Conservation (phyloP, 2,113 vertebrate genomes). For the Prinia subflava region DNA sequence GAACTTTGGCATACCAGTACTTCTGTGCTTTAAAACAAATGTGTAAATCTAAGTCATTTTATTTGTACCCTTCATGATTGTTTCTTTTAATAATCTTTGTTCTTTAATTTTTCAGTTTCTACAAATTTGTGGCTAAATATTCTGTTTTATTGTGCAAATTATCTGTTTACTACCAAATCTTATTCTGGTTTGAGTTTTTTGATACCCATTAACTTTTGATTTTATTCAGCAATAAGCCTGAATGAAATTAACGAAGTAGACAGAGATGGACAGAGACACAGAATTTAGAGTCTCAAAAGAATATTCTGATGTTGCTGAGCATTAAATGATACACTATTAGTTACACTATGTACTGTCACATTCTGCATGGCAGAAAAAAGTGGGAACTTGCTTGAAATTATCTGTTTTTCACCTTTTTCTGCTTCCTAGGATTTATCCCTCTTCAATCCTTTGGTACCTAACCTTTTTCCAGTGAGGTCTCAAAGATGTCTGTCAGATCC, state of each 20-base stretch:
- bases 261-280: background rate
- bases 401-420: background rate
- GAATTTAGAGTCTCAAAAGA: background rate
- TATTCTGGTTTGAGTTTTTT: background rate
- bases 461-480: conserved; percentile 31
- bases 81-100: background rate
- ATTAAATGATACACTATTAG: conserved; percentile 31
- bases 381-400: conserved; percentile 36
- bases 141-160: background rate
- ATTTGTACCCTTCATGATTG: background rate
- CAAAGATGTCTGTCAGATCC: conserved; percentile 26
- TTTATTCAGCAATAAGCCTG: background rate
- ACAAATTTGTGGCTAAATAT: background rate
- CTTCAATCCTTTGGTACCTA: conserved; percentile 47
- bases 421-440: conserved; percentile 35
- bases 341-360: conserved; percentile 40
- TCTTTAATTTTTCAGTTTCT: conserved; percentile 18
- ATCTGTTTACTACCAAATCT: background rate
- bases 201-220: background rate
- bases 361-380: conserved; percentile 40
- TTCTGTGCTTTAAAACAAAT: background rate
- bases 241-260: background rate
- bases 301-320: background rate
- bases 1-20: background rate
- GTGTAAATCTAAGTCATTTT: background rate